Evolutionary conservation across 2,888 invertebrate genomes (phyloP), one percentile per base, ranked within the genome.

Genomic region (Creontiades dilutus): DNA sequence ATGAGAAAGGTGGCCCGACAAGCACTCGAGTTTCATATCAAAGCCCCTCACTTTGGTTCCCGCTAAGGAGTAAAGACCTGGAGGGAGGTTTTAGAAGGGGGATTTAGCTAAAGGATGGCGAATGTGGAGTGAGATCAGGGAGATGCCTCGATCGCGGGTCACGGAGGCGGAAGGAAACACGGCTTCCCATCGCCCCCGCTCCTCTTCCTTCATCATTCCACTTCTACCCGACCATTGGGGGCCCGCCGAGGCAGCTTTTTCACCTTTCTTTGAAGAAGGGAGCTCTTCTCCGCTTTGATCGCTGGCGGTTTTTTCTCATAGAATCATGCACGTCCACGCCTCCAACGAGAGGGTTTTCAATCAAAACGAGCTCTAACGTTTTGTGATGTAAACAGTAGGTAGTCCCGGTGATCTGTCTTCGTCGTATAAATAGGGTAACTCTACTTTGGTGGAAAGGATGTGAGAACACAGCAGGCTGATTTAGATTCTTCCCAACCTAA

Each of bases 111-210:
- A 78, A n/a, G 46, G 78, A 78, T 76, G 27, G 28, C 76, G 76
- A 37, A 37, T 78, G 47, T 46, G 47, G 46, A 78, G 46, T 19
- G 78, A 78, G 78, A 78, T 78, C 68, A 68, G 68, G 19, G 68
- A 68, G 68, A 68, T 68, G 68, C 68, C 68, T 68, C 68, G 68
- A 68, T 68, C 68, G 23, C 11, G 82, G 82, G 27, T 82, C 82
- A 82, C 82, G 82, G 55, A 52, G 82, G 82, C 82, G 82, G 82
- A 82, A 82, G 82, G 52, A 82, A 52, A 82, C 82, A 82, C 52
- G 78, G 82, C 82, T 82, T 14, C 52, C 82, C 27, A 23, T 68
- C 68, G 68, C 23, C 68, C 68, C 57, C 52, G 19, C 68, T 23
- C 52, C 52, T 52, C 52, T 52, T 14, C 52, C 52, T 52, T 52